These are phyloP conservation scores for Nomada ruficornis DNA, from an alignment of 2,888 invertebrate species.

Conservation along the genomic window DNA sequence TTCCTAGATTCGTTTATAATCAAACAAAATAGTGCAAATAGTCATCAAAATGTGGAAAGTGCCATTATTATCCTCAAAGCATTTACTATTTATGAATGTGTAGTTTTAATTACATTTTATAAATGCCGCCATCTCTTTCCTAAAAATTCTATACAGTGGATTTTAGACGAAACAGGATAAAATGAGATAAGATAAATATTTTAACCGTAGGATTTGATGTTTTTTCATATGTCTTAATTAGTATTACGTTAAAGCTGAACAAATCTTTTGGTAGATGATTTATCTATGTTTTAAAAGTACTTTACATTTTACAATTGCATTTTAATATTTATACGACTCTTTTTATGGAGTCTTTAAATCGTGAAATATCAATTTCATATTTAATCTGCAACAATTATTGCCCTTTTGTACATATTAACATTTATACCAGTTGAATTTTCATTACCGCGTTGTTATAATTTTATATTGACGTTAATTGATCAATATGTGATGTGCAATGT, in stretches of 20 bases:
- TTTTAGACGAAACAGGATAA: constrained; percentile 1
- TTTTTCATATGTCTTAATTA: not conserved
- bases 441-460: constrained; percentile 24
- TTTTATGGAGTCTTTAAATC: constrained; percentile 1
- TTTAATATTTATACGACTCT: not conserved
- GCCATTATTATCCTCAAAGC: constrained; percentile 52
- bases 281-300: not conserved
- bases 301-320: not conserved
- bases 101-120: constrained; percentile 28
- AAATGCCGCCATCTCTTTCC: constrained; percentile 9
- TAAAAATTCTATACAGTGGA: constrained; percentile 11
- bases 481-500: constrained; percentile 22
- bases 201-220: not conserved
- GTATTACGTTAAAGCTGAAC: not conserved
- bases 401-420: constrained; percentile 16
- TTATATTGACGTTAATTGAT: constrained; percentile 37
- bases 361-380: constrained; percentile 6
- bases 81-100: constrained; percentile 20
- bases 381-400: constrained; percentile 1
- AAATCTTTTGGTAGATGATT: not conserved
- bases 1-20: constrained; percentile 16
- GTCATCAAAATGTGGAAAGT: constrained; percentile 31
- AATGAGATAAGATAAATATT: not conserved
- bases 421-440: constrained; percentile 19
- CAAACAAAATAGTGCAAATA: constrained; percentile 36